Evolutionary conservation across 2,888 invertebrate species (phyloP).

Genomic region (Tubulanus polymorphus): DNA sequence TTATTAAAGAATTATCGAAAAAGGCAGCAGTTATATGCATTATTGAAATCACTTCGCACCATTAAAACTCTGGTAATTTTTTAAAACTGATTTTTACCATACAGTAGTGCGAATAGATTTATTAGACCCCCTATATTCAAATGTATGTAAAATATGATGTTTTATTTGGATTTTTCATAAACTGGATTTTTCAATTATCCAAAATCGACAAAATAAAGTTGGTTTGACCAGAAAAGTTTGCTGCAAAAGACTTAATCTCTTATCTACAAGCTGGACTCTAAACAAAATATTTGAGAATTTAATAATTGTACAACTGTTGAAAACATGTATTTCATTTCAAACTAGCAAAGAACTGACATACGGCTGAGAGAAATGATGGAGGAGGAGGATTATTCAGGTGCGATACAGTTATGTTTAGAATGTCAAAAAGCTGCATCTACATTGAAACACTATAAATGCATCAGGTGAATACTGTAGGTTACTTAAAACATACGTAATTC

Average conservation of each 20-base stretch:
- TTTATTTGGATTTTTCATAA: too few relatives aligned
- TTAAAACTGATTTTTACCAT: not conserved
- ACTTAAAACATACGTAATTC: too few relatives aligned
- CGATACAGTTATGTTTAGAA: constrained; percentile 82
- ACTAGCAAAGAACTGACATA: constrained; percentile 78
- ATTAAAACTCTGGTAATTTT: constrained; percentile 71
- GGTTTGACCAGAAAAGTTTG: too few relatives aligned
- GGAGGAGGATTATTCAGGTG: constrained; percentile 82
- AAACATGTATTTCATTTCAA: constrained; percentile 47
- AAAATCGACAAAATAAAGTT: too few relatives aligned
- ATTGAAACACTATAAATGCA: constrained; percentile 85
- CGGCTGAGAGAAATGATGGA: constrained; percentile 73
- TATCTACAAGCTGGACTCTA: too few relatives aligned
- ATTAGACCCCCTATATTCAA: too few relatives aligned
- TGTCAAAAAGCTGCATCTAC: constrained; percentile 80
- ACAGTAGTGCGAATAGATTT: not conserved
- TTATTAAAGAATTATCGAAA: constrained; percentile 89
- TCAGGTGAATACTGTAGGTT: constrained; percentile 55
- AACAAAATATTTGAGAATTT: too few relatives aligned
- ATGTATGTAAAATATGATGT: too few relatives aligned
- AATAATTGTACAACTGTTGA: too few relatives aligned
- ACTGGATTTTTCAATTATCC: too few relatives aligned
- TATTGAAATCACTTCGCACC: constrained; percentile 73
- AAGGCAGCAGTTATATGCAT: constrained; percentile 73
- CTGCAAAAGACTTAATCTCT: too few relatives aligned